Conservation (phyloP, 2,888 invertebrate species). For the Yponomeuta sedellus region DNA sequence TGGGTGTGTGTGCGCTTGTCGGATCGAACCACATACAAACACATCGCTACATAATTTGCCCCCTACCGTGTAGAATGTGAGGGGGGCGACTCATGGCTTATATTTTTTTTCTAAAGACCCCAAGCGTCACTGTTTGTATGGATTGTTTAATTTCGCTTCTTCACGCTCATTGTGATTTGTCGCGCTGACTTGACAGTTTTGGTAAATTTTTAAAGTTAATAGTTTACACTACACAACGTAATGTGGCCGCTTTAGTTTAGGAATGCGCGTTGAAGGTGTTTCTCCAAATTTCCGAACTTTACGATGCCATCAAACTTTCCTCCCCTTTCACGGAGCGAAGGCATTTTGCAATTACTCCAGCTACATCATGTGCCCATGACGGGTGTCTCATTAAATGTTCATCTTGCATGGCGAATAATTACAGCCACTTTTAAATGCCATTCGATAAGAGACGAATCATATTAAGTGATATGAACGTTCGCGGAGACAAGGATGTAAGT, state of each 20-base stretch:
- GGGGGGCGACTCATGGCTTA: constrained; percentile 29
- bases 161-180: constrained; percentile 58
- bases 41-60: constrained; percentile 12
- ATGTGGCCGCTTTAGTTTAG: constrained; percentile 23
- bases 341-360: constrained; percentile 43
- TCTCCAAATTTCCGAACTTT: constrained; percentile 34
- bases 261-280: constrained; percentile 12
- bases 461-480: background rate
- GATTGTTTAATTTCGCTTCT: constrained; percentile 52
- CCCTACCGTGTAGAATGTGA: constrained; percentile 16
- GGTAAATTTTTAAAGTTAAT: constrained; percentile 20
- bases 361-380: constrained; percentile 7
- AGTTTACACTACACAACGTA: constrained; percentile 20
- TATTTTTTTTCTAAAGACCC: constrained; percentile 29
- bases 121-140: constrained; percentile 27
- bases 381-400: constrained; percentile 8
- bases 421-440: background rate
- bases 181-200: constrained; percentile 50
- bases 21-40: constrained; percentile 15
- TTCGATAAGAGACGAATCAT: background rate
- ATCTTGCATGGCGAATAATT: background rate
- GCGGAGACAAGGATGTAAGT: background rate
- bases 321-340: constrained; percentile 32
- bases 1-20: constrained; percentile 5
- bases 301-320: constrained; percentile 36